Conservation (phyloP, 2,113 vertebrate genomes). For the Siniperca knerii region DNA sequence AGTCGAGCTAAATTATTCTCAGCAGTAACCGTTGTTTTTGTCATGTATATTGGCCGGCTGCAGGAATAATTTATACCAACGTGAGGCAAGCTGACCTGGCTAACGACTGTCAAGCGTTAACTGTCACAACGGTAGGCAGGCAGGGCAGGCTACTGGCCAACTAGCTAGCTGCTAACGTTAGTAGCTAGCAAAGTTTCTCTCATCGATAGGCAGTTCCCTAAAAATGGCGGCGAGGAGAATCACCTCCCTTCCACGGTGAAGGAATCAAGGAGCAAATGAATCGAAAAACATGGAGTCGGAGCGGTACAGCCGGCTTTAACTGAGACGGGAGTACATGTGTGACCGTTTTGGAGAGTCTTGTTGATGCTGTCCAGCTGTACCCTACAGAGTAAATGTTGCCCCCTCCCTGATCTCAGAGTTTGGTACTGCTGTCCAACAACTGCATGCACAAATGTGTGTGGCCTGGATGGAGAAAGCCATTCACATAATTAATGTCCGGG, state of each 20-base stretch:
- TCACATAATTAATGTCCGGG: neutral
- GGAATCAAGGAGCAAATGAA: constrained; percentile 55
- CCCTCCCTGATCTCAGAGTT: constrained; percentile 26
- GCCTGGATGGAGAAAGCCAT: constrained; percentile 7
- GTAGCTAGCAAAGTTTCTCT: constrained; percentile 80
- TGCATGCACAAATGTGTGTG: constrained; percentile 19
- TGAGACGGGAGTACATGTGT: constrained; percentile 32
- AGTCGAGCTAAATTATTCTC: neutral
- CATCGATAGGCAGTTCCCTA: constrained; percentile 78
- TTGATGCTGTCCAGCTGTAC: constrained; percentile 36
- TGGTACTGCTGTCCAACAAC: constrained; percentile 22
- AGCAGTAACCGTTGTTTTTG: neutral
- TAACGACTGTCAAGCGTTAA: constrained; percentile 54
- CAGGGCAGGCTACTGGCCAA: constrained; percentile 25
- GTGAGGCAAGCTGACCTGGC: constrained; percentile 36
- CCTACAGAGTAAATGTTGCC: constrained; percentile 34
- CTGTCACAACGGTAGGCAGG: constrained; percentile 58
- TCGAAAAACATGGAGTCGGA: constrained; percentile 3
- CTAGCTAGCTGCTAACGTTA: constrained; percentile 61
- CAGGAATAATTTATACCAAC: neutral
- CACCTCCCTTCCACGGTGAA: constrained; percentile 63
- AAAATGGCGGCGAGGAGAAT: constrained; percentile 85
- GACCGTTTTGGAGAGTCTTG: constrained; percentile 16
- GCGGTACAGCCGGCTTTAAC: neutral
- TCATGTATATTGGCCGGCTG: constrained; percentile 1